Evolutionary conservation across 92 coral and sea anemone genomes (phyloP).

Genomic region (Nematostella vectensis): DNA sequence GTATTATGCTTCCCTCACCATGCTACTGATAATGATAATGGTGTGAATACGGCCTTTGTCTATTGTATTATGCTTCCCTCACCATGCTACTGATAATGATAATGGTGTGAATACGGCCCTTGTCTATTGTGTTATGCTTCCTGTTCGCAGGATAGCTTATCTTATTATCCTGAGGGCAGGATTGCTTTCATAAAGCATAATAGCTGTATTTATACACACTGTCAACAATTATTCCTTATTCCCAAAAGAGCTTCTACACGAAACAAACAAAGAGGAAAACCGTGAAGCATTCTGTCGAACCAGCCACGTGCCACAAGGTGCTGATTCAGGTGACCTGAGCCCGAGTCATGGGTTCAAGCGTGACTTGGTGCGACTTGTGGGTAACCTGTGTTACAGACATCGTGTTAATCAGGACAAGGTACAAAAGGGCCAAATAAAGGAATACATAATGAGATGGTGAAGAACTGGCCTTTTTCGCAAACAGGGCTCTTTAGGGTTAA

Average conservation of each 20-base stretch:
- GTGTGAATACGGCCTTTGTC: no score
- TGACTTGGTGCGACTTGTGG: conserved; percentile 76
- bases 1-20: no score
- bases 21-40: no score
- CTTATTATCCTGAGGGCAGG: no score
- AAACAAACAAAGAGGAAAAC: conserved; percentile 45
- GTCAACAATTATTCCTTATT: background rate
- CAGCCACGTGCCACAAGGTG: conserved; percentile 38
- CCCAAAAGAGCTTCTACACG: conserved; percentile 54
- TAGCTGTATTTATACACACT: no score
- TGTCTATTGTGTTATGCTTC: no score
- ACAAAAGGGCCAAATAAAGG: conserved; percentile 6
- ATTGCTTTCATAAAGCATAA: no score
- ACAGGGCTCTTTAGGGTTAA: no score
- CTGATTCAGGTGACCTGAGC: conserved; percentile 46
- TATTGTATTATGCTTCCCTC: no score
- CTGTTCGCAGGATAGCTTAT: no score
- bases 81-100: no score
- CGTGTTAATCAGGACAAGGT: conserved; percentile 71
- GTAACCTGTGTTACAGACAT: conserved; percentile 80
- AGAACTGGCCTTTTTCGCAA: background rate
- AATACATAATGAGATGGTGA: background rate
- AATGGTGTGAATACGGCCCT: no score
- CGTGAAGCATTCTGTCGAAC: conserved; percentile 42
- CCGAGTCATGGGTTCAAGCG: conserved; percentile 95